Evolutionary conservation across 2,113 vertebrate species (phyloP).

Genomic region (Eolophus roseicapilla): DNA sequence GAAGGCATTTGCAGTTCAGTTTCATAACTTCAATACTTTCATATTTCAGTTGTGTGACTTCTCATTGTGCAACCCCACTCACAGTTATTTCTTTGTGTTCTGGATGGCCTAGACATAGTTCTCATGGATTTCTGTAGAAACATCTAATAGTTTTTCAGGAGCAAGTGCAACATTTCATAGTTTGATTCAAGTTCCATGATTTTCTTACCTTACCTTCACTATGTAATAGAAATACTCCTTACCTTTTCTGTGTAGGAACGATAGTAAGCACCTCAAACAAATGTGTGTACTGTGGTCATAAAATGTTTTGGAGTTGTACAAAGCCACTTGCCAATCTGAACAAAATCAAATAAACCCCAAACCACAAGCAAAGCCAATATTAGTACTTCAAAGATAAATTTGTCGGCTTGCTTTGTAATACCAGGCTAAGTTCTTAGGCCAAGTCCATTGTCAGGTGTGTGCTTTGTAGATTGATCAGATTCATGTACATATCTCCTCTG

Average conservation of each 20-base stretch:
- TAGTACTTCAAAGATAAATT: not conserved
- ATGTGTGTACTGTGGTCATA: not conserved
- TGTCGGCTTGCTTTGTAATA: not conserved
- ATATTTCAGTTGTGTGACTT: not conserved
- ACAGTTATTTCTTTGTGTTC: not conserved
- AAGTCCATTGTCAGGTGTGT: not conserved
- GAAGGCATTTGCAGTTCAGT: not conserved
- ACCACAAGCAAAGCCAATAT: not conserved
- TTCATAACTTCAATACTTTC: not conserved
- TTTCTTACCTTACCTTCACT: not conserved
- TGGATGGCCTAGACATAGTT: not conserved
- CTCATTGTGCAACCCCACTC: not conserved
- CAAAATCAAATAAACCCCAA: constrained; percentile 3
- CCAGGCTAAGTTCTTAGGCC: not conserved
- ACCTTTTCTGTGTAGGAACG: not conserved
- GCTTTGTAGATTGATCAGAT: not conserved
- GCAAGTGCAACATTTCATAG: not conserved
- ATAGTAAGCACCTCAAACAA: not conserved
- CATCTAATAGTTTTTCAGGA: not conserved
- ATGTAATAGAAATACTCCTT: not conserved
- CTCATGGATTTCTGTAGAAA: not conserved
- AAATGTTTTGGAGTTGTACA: not conserved
- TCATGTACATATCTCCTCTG: not conserved
- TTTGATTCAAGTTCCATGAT: not conserved
- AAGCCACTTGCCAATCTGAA: not conserved